Percentiles rank a stretch among this genome's conserved stretches.
Conservation (phyloP, 2,113 vertebrate genomes). For the Campylomormyrus tamandua region DNA sequence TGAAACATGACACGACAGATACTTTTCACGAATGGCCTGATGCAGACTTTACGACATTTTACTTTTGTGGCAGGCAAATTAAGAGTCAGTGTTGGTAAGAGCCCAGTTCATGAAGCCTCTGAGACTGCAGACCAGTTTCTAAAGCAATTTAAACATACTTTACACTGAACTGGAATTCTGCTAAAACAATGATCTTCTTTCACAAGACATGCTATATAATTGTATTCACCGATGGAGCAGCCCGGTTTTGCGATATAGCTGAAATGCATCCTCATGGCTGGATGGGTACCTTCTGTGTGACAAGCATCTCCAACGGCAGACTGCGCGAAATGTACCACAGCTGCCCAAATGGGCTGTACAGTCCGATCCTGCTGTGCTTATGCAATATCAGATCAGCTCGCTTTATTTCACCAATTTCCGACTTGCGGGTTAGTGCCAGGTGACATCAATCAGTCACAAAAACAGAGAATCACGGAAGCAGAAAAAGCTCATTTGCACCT, state of each 20-base stretch:
- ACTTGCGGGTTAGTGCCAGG: not conserved
- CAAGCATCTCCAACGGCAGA: not conserved
- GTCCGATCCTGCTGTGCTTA: not conserved
- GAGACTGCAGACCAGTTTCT: not conserved
- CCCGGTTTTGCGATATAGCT: not conserved
- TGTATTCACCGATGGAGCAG: not conserved
- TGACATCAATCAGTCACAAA: not conserved
- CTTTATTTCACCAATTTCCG: not conserved
- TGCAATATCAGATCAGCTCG: not conserved
- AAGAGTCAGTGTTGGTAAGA: not conserved
- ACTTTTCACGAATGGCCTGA: not conserved
- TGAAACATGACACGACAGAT: not conserved
- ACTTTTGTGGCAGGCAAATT: not conserved
- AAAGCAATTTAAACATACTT: not conserved
- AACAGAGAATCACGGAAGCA: not conserved
- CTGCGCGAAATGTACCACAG: not conserved
- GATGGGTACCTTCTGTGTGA: not conserved
- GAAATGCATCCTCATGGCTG: not conserved
- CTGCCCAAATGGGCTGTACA: not conserved
- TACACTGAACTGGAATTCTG: not conserved
- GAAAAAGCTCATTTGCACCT: constrained; percentile 13
- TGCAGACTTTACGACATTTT: not conserved
- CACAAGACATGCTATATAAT: not conserved
- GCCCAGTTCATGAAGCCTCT: not conserved
- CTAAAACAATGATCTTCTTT: not conserved